These are phyloP conservation scores for zebrafish (Danio rerio) DNA, from an alignment of 2,113 vertebrate genomes.

Conservation along the genomic window DNA sequence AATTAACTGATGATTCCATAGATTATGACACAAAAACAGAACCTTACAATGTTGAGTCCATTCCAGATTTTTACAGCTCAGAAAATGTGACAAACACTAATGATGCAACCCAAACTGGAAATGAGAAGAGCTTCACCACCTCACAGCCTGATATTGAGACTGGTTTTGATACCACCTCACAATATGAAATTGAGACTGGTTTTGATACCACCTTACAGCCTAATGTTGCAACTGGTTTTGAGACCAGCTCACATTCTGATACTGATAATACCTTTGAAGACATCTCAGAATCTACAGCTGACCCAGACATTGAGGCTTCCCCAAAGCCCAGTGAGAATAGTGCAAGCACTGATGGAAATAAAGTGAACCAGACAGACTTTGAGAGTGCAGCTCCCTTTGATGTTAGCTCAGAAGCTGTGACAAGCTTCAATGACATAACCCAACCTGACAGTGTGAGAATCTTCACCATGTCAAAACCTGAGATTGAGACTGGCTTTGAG, in stretches of 20 bases:
- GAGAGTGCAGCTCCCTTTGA: too few species aligned
- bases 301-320: not conserved
- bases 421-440: not conserved
- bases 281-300: not conserved
- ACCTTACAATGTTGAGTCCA: conserved; percentile 38
- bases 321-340: not conserved
- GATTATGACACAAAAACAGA: conserved; percentile 26
- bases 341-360: not conserved
- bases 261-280: too few species aligned
- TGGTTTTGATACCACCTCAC: too few species aligned
- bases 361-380: too few species aligned
- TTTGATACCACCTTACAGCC: not conserved
- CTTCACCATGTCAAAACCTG: not conserved
- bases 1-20: not conserved
- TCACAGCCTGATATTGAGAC: not conserved
- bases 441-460: not conserved
- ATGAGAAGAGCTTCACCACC: not conserved
- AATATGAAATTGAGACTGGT: too few species aligned
- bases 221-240: not conserved
- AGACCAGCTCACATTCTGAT: not conserved
- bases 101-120: not conserved
- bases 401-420: not conserved
- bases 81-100: not conserved
- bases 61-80: conserved; percentile 40
- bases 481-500: too few species aligned